Conservation (phyloP, 2,888 invertebrate species). For the Lamproptera curius region DNA sequence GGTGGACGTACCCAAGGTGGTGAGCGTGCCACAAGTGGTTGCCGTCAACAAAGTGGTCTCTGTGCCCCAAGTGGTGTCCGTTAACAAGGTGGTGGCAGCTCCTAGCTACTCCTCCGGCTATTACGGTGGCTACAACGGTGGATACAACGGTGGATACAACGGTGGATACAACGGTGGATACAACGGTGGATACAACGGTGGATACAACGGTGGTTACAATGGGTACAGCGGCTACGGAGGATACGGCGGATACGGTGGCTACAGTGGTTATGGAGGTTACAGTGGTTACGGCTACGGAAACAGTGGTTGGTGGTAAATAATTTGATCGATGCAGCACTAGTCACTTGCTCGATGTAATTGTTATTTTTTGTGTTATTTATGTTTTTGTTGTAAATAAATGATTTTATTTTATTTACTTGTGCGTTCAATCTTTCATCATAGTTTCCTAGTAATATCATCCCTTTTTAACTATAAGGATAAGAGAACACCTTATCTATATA, state of each 20-base stretch:
- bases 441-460: too few relatives aligned
- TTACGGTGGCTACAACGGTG: background rate
- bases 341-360: conserved; percentile 7
- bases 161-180: conserved; percentile 8
- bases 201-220: conserved; percentile 15
- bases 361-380: too few relatives aligned
- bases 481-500: too few relatives aligned
- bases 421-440: background rate
- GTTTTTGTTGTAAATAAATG: too few relatives aligned
- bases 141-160: conserved; percentile 13
- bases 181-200: conserved; percentile 18
- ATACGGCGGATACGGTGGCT: conserved; percentile 10
- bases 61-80: conserved; percentile 35
- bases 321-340: background rate
- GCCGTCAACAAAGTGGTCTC: conserved; percentile 44
- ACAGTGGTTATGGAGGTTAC: conserved; percentile 20
- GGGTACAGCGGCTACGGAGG: conserved; percentile 19
- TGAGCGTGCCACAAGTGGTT: conserved; percentile 41
- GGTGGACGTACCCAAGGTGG: conserved; percentile 41
- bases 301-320: conserved; percentile 30
- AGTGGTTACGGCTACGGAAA: conserved; percentile 8
- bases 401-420: background rate
- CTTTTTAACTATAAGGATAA: too few relatives aligned
- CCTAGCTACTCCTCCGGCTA: background rate
- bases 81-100: conserved; percentile 19